A percentile compares a stretch with the other conserved stretches of the same genome.
phyloP scores from a whole-genome alignment of 2,113 vertebrate genomes.

The Lamprotornis superbus region DNA sequence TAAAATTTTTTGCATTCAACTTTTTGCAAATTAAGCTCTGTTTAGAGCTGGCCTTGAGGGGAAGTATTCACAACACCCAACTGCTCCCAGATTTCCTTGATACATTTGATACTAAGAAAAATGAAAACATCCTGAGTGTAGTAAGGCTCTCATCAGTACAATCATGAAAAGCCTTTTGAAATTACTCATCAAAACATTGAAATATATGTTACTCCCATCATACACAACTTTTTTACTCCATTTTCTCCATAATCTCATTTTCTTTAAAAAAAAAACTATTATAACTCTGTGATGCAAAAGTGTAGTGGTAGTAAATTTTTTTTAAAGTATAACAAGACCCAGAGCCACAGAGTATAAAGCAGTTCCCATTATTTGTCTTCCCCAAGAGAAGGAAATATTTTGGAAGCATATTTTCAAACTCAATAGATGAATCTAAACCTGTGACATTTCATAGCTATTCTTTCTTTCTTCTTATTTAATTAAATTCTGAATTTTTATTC shows the following conservation, averaged over 20 bases:
- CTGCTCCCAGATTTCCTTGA: neutral
- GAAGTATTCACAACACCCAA: accelerated
- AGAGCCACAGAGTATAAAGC: neutral
- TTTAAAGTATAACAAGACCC: neutral
- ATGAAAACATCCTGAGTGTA: neutral
- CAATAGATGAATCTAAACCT: neutral
- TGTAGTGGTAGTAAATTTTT: neutral
- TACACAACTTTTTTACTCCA: neutral
- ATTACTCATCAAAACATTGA: neutral
- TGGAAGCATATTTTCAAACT: neutral
- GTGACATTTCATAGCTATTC: accelerated
- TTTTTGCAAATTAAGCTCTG: neutral
- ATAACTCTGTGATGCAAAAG: neutral
- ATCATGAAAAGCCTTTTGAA: neutral
- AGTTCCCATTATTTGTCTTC: neutral
- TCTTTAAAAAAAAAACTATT: neutral
- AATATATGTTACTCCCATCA: neutral
- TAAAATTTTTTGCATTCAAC: neutral
- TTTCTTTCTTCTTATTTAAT: neutral
- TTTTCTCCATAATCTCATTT: neutral
- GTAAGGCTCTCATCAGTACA: neutral
- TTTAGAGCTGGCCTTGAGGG: neutral
- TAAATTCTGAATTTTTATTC: neutral
- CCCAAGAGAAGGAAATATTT: neutral
- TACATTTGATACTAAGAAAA: neutral